Evolutionary conservation across 2,113 vertebrate genomes (phyloP).

Genomic region (Pollachius pollachius): DNA sequence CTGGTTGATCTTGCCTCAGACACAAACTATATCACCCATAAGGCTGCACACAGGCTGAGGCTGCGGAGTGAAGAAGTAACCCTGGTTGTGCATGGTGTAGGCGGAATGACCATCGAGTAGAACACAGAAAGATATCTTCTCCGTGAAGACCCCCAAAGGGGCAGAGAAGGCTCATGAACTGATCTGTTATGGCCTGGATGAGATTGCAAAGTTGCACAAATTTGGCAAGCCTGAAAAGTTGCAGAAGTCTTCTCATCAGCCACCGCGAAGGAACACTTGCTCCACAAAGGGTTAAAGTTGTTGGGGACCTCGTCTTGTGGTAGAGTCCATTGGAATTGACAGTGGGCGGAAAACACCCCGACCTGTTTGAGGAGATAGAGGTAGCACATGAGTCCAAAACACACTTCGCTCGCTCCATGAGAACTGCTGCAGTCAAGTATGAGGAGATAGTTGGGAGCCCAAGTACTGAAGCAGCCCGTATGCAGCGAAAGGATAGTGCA

Average conservation of each 20-base stretch:
- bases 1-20: too few species aligned
- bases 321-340: background rate
- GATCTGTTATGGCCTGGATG: constrained; percentile 3
- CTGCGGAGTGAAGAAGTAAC: too few species aligned
- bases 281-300: background rate
- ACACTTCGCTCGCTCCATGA: too few species aligned
- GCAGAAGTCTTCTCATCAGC: background rate
- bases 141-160: background rate
- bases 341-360: background rate
- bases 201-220: background rate
- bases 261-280: background rate
- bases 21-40: too few species aligned
- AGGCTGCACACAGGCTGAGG: too few species aligned
- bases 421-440: constrained; percentile 1
- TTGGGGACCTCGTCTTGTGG: constrained; percentile 4
- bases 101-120: too few species aligned
- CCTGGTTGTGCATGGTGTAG: too few species aligned
- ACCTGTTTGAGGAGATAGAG: background rate
- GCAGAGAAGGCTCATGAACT: constrained; percentile 3
- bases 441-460: background rate
- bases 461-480: too few species aligned
- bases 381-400: background rate
- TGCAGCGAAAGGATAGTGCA: background rate
- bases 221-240: background rate
- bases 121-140: too few species aligned